Conservation (phyloP, 2,797 vertebrate genomes). For the Bufotes viridis region DNA sequence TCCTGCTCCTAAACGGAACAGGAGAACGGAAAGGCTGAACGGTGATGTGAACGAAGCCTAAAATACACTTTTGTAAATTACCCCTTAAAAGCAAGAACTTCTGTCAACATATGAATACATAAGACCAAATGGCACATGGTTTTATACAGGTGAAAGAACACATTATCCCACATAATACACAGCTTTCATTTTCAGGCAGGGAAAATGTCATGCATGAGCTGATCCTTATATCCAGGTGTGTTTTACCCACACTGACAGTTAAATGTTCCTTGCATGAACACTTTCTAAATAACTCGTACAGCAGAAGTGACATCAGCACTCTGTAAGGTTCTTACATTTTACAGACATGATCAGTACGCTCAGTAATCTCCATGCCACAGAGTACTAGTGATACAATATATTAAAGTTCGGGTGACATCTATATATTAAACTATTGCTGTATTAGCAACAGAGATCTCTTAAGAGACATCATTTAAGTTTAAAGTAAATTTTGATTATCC, state of each 20-base stretch:
- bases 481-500: background rate
- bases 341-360: background rate
- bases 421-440: background rate
- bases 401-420: background rate
- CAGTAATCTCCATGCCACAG: background rate
- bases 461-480: background rate
- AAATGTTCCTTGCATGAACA: conserved; percentile 3
- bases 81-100: background rate
- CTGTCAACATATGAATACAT: background rate
- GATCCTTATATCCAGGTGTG: conserved; percentile 10
- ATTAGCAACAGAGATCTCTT: background rate
- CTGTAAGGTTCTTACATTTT: background rate
- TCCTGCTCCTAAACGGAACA: no score
- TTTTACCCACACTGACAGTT: background rate
- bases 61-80: background rate
- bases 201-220: background rate
- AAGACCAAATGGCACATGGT: background rate
- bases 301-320: conserved; percentile 2
- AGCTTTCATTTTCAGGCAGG: conserved; percentile 11
- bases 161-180: background rate
- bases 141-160: background rate
- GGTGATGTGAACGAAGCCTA: no score
- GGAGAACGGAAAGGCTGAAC: no score
- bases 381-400: background rate
- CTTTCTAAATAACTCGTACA: background rate